Evolutionary conservation across 2,113 vertebrate species (phyloP).

Genomic region (Bambusicola thoracicus): DNA sequence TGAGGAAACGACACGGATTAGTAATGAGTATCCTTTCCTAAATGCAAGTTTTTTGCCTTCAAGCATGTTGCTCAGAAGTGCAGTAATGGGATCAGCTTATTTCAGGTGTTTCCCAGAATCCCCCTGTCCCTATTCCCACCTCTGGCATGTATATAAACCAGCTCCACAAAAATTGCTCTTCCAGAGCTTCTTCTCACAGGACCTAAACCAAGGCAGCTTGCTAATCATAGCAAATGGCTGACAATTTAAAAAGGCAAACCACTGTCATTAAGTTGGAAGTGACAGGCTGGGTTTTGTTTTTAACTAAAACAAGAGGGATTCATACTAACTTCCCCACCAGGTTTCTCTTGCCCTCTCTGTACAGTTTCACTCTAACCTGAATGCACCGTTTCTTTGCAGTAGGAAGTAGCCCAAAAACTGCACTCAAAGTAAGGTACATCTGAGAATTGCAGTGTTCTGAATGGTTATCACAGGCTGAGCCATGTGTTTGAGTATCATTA

Average conservation of each 20-base stretch:
- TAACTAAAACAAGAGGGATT: constrained; percentile 18
- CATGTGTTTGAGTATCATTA: neutral
- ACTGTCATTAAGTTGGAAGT: constrained; percentile 1
- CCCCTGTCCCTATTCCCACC: neutral
- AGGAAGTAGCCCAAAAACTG: neutral
- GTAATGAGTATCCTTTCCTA: neutral
- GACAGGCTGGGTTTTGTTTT: constrained; percentile 40
- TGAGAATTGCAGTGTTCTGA: neutral
- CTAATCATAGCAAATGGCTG: constrained; percentile 33
- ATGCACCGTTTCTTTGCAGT: neutral
- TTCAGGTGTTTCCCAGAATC: neutral
- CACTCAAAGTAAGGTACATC: neutral
- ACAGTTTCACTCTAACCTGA: neutral
- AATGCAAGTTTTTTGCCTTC: neutral
- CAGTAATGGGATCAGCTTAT: neutral
- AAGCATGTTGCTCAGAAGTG: neutral
- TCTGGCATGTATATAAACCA: neutral
- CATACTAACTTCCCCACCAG: neutral
- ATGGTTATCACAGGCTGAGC: constrained; percentile 9
- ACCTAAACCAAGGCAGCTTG: neutral
- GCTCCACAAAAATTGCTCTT: neutral
- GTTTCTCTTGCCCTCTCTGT: neutral
- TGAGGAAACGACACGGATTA: neutral
- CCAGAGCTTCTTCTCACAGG: neutral
- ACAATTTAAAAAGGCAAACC: constrained; percentile 35